Evolutionary conservation across 2,888 invertebrate species (phyloP), one percentile per base, ranked within the genome.

Genomic region (Tipula helvola): DNA sequence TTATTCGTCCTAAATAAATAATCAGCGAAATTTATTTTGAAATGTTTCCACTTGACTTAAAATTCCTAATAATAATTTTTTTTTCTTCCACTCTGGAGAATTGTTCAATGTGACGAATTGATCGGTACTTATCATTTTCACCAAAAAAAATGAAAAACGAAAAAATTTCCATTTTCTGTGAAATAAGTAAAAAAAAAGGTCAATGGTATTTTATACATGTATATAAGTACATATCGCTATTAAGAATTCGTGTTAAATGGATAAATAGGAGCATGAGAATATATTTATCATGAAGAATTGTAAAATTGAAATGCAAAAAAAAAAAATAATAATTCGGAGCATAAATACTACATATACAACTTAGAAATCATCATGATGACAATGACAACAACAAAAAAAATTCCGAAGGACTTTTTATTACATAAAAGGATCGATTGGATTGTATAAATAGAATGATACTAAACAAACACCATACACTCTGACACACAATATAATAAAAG

Each of bases 101-200:
- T 18, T 71, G 71, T 71, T 71, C 71, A 71, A 71, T 44, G 44
- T 86, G 44, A 86, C 86, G 86, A 86, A 86, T 86, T 44, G 86
- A 86, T 86, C 86, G 44, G 42, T 86, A 44, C 44, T 44, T 42
- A 86, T 86, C 86, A 47, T 86, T 86, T 86, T 86, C 71, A 71
- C 71, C 71, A 71, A 71, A 71, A 71, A 71, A 16, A 52, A 57
- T 3, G 28, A 71, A 52, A 52, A 71, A 28, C 28, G 28, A 10
- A 71, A 71, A 71, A 71, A 71, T 28, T 18, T 71, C 52, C 52
- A 57, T 71, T 71, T 71, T 71, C 71, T 12, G 28, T 28, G 4
- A 71, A 71, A 71, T 71, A 28, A 28, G 71, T 71, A 71, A 28
- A 28, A 84, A 83, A 84, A 84, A 84, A 84, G 84, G 84, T 84